Evolutionary conservation across 2,113 vertebrate species (phyloP).

Genomic region (Puntigrus tetrazona): DNA sequence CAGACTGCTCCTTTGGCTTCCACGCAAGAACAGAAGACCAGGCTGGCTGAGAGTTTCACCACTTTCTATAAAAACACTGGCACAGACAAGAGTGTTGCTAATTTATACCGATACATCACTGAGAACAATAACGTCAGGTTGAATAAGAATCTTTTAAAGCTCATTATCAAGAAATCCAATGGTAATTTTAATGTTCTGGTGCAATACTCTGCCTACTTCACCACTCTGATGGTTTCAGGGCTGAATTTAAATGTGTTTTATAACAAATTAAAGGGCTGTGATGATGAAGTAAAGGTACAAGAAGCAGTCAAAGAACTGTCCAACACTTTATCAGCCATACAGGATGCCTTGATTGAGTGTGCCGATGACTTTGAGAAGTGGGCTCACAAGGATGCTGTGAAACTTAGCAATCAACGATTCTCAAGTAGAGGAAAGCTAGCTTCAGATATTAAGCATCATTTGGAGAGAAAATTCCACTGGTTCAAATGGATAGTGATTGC

Average conservation of each 20-base stretch:
- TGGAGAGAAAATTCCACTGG: not conserved
- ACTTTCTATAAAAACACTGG: conserved; percentile 15
- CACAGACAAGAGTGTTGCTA: conserved; percentile 23
- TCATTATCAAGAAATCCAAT: conserved; percentile 18
- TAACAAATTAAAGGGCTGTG: not conserved
- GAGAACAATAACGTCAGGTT: not conserved
- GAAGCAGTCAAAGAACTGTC: not conserved
- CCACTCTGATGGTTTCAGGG: conserved; percentile 29
- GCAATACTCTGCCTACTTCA: conserved; percentile 24
- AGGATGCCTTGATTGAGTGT: conserved; percentile 10
- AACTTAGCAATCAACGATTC: not conserved
- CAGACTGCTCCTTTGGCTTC: not conserved
- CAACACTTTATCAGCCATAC: conserved; percentile 8
- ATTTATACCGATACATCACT: conserved; percentile 19
- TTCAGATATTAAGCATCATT: not conserved
- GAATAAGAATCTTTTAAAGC: not conserved
- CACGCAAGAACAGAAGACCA: conserved; percentile 6
- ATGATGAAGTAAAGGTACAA: not conserved
- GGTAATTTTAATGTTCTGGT: conserved; percentile 26
- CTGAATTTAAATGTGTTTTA: conserved; percentile 27
- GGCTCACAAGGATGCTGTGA: not conserved
- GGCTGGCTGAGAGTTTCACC: conserved; percentile 18
- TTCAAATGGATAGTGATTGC: not conserved
- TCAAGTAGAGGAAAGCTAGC: not conserved
- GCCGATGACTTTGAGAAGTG: not conserved